Conservation (phyloP, 2,797 vertebrate species). For the Onychomys arenicola region DNA sequence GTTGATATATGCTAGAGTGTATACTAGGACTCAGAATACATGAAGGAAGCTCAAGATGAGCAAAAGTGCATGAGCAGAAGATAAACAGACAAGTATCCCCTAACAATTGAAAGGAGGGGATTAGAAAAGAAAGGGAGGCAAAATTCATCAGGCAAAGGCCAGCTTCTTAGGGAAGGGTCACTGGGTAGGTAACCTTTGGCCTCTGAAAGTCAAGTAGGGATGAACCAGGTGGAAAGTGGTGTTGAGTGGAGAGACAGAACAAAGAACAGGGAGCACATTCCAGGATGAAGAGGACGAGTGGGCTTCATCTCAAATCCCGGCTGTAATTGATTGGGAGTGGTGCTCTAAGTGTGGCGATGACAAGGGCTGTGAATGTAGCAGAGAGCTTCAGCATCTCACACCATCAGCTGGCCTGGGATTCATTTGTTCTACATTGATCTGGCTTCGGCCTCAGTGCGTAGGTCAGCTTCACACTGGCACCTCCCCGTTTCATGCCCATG, state of each 20-base stretch:
- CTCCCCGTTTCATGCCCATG: neutral
- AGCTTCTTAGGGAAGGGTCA: conserved; percentile 45
- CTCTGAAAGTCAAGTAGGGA: conserved; percentile 52
- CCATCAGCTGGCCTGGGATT: neutral
- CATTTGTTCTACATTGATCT: neutral
- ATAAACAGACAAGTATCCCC: neutral
- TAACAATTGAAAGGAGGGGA: conserved; percentile 27
- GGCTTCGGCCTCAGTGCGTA: neutral
- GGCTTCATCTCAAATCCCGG: neutral
- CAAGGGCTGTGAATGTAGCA: neutral
- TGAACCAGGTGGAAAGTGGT: conserved; percentile 55
- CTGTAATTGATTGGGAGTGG: neutral
- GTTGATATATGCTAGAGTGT: neutral
- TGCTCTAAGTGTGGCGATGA: neutral
- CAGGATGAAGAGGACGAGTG: neutral
- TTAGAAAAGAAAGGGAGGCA: conserved; percentile 33
- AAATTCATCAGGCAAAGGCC: neutral
- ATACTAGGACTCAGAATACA: too few relatives aligned
- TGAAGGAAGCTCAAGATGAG: neutral
- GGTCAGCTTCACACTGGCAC: neutral
- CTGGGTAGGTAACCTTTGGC: conserved; percentile 47
- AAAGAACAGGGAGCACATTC: neutral
- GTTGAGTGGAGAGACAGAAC: conserved; percentile 37
- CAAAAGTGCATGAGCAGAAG: neutral
- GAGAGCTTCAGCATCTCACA: neutral